Evolutionary conservation across 1,140 invertebrate species (phyloP).

Genomic region (Halyomorpha halys): DNA sequence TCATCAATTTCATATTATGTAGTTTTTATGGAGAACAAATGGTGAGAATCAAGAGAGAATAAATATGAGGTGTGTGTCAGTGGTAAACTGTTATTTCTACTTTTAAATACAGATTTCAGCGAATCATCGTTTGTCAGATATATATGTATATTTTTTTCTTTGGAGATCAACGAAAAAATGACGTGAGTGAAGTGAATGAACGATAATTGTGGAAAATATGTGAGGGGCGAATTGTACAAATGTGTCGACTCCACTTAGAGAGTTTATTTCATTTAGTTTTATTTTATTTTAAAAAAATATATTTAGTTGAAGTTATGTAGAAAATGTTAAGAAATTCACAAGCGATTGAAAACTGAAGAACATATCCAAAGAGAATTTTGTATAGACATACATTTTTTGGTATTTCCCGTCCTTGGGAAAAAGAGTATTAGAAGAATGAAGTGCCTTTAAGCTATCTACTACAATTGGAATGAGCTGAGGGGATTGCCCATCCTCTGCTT

Average conservation of each 20-base stretch:
- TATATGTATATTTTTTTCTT: background rate
- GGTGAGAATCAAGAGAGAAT: slow-evolving; percentile 13
- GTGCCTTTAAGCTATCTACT: slow-evolving; percentile 13
- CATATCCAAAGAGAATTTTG: slow-evolving; percentile 15
- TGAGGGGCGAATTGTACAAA: slow-evolving; percentile 15
- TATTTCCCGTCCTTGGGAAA: background rate
- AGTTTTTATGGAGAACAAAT: slow-evolving; percentile 12
- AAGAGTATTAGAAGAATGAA: slow-evolving; percentile 2
- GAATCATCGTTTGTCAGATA: background rate
- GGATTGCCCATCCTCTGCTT: background rate
- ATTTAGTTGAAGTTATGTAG: background rate
- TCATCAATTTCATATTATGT: background rate
- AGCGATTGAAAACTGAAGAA: slow-evolving; percentile 1
- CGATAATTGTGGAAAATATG: slow-evolving; percentile 4
- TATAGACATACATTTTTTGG: background rate
- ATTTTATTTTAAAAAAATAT: background rate
- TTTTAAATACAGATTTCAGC: background rate
- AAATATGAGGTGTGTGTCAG: slow-evolving; percentile 13
- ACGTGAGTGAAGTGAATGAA: slow-evolving; percentile 10
- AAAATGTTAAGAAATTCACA: background rate
- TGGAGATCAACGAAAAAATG: slow-evolving; percentile 15
- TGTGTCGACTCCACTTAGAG: slow-evolving; percentile 3
- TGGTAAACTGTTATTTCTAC: background rate
- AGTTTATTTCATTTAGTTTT: background rate
- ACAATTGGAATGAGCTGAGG: background rate